phyloP scores from a whole-genome alignment of 2,888 invertebrate genomes.

The Drosophila suboccidentalis region DNA sequence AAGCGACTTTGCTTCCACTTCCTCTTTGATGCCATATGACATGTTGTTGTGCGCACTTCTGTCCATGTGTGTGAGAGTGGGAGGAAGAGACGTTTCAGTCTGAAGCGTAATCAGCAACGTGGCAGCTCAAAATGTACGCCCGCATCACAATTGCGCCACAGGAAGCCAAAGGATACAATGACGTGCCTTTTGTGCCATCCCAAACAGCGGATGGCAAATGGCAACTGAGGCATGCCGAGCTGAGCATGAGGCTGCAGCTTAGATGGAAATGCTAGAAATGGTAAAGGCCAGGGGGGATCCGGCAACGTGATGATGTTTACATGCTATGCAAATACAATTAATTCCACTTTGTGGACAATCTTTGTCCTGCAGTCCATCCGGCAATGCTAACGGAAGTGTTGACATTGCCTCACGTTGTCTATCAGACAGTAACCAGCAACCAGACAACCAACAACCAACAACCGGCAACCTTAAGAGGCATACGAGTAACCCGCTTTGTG shows the following conservation, averaged over 20 bases:
- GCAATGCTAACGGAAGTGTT: constrained; percentile 62
- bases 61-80: neutral
- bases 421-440: constrained; percentile 6
- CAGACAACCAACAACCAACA: neutral
- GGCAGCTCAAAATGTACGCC: constrained; percentile 58
- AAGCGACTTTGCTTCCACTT: constrained; percentile 44
- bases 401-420: constrained; percentile 45
- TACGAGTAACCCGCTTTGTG: constrained; percentile 45
- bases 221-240: constrained; percentile 8
- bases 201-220: constrained; percentile 22
- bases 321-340: constrained; percentile 82
- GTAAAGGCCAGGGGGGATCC: constrained; percentile 12
- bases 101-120: constrained; percentile 73
- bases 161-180: constrained; percentile 73
- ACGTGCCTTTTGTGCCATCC: constrained; percentile 43
- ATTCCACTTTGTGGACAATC: constrained; percentile 77
- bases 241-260: constrained; percentile 34
- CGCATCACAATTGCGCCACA: constrained; percentile 57
- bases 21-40: constrained; percentile 52
- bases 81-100: constrained; percentile 17
- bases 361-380: constrained; percentile 48
- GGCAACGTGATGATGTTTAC: constrained; percentile 76
- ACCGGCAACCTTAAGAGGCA: constrained; percentile 5
- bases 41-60: constrained; percentile 34
- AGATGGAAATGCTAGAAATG: constrained; percentile 48